Conservation (phyloP, 2,113 vertebrate species). For the Lophius piscatorius region DNA sequence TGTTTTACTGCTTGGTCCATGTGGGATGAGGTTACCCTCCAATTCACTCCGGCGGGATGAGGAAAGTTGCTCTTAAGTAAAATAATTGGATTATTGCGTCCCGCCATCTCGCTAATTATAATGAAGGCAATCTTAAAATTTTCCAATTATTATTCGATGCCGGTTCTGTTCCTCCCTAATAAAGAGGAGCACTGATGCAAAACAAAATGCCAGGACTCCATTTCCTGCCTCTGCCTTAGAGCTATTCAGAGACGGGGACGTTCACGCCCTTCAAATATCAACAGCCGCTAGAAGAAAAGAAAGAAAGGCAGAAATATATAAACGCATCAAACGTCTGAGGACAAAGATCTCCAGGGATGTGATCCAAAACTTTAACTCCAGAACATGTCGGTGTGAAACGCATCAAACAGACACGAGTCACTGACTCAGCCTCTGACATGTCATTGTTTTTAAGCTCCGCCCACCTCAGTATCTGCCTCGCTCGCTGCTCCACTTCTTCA, state of each 20-base stretch:
- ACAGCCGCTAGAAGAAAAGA: conserved; percentile 20
- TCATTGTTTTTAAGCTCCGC: conserved; percentile 52
- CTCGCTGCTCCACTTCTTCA: conserved; percentile 20
- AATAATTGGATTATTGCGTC: conserved; percentile 83
- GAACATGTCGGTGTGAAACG: no score
- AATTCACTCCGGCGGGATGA: conserved; percentile 51
- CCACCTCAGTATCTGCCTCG: conserved; percentile 13
- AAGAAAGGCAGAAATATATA: no score
- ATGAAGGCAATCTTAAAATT: conserved; percentile 80
- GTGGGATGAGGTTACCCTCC: conserved; percentile 50
- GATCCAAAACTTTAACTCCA: background rate
- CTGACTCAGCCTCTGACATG: conserved; percentile 57
- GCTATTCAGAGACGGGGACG: conserved; percentile 76
- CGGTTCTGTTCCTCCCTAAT: conserved; percentile 77
- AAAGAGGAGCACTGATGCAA: conserved; percentile 79
- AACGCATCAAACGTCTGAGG: conserved; percentile 44
- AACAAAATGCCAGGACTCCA: conserved; percentile 79
- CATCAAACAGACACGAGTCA: conserved; percentile 44
- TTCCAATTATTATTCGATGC: conserved; percentile 82
- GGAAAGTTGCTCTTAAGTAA: conserved; percentile 77
- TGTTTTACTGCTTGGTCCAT: conserved; percentile 27
- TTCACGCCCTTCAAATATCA: conserved; percentile 63
- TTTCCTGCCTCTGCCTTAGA: conserved; percentile 79
- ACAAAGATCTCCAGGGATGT: conserved; percentile 19
- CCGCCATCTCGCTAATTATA: conserved; percentile 81